Evolutionary conservation across 2,797 vertebrate species (phyloP), one percentile per base, ranked within the genome.

Genomic region (Spatula versicolor): DNA sequence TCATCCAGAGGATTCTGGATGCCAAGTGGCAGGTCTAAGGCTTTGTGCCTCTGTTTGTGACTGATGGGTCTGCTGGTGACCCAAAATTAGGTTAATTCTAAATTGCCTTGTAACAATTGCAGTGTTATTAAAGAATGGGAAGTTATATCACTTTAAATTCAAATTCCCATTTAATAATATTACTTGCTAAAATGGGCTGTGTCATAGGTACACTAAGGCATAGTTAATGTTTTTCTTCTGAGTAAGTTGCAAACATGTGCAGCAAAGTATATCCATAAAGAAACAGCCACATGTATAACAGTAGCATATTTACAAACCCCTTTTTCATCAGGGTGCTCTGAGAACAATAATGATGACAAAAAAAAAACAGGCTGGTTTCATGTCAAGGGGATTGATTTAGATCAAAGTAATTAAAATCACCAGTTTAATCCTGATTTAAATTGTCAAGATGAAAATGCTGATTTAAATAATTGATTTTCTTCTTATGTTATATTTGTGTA

Each of bases 381-480:
- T 30, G 66, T 83, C 66, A 83, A 45, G 73, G 66, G 54, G 76
- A 73, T 23, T 81, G 90, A 90, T 86, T 88, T 68, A 95, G 50
- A 90, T 90, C 76, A 93, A 81, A 93, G 90, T 54, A 1, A 82
- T 88, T 92, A 91, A 92, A 92, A 95, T 93, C 82, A 79, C 87
- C 75, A 83, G 87, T 95, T 95, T 91, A 92, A 93, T 92, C 71
- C 86, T 43, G 37, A 91, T 88, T 95, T 90, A 90, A 93, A 91
- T 91, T 83, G 66, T 90, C 69, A 95, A 28, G 46, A 69, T 92
- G 77, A 77, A 91, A 93, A 86, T 46, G 58, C 78, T 90, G 80
- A 88, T 96, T 96, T 95, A 91, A 91, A 92, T 92, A 92, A 91
- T 90, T 91, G 58, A 88, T 93, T 95, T 96, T 88, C 69, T 72